Evolutionary conservation across 1,140 invertebrate genomes (phyloP).

Genomic region (Choristoneura fumiferana): DNA sequence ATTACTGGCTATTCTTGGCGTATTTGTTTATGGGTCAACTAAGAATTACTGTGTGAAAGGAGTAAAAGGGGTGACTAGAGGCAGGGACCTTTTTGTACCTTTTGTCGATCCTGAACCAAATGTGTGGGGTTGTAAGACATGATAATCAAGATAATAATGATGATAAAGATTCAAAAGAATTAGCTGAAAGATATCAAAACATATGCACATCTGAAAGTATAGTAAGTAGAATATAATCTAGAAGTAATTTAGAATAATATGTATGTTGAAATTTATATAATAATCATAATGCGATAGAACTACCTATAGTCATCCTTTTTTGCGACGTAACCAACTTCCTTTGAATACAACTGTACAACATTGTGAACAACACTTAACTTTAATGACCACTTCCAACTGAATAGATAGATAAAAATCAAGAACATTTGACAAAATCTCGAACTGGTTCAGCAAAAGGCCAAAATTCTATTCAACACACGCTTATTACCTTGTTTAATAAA

Average conservation of each 20-base stretch:
- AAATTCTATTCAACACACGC: conserved; percentile 43
- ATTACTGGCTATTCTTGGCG: conserved; percentile 72
- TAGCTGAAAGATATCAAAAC: too few species aligned
- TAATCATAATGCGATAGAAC: too few species aligned
- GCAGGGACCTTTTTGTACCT: conserved; percentile 35
- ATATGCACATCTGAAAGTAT: too few species aligned
- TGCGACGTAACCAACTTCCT: neutral
- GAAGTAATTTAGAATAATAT: too few species aligned
- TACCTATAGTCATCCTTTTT: neutral
- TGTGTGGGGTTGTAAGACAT: neutral
- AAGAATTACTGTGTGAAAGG: conserved; percentile 68
- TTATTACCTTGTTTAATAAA: conserved; percentile 76
- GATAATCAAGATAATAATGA: neutral
- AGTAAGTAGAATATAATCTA: too few species aligned
- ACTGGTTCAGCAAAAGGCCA: conserved; percentile 38
- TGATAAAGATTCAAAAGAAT: neutral
- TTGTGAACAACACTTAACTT: conserved; percentile 10
- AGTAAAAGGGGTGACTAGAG: conserved; percentile 32
- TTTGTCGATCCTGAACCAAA: conserved; percentile 25
- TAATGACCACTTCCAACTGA: conserved; percentile 16
- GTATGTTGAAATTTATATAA: too few species aligned
- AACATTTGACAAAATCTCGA: conserved; percentile 6
- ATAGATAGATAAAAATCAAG: conserved; percentile 13
- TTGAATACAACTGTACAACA: neutral
- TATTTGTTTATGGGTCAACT: conserved; percentile 71